phyloP scores from a whole-genome alignment of 2,113 vertebrate genomes.

The Neolamprologus kungweensis region DNA sequence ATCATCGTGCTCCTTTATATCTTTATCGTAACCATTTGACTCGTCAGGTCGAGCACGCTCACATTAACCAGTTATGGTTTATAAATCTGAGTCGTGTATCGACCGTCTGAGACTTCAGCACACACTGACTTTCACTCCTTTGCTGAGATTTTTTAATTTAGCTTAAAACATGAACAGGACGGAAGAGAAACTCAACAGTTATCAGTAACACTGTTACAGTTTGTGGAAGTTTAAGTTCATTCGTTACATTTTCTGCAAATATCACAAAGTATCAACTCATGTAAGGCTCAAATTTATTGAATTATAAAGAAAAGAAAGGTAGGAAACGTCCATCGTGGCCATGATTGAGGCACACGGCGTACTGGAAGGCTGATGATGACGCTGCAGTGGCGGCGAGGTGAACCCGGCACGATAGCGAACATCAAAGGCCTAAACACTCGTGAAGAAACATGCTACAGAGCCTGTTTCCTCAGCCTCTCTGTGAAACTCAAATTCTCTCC shows the following conservation, averaged over 20 bases:
- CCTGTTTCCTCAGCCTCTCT: neutral
- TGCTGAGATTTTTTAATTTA: neutral
- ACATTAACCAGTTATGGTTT: neutral
- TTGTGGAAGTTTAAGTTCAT: neutral
- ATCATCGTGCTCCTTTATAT: neutral
- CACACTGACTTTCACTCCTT: neutral
- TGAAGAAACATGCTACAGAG: neutral
- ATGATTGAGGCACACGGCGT: rapidly evolving
- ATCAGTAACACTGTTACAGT: neutral
- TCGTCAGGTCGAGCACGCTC: neutral
- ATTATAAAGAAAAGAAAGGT: neutral
- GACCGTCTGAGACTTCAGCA: neutral
- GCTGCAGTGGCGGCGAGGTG: neutral
- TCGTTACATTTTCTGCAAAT: neutral
- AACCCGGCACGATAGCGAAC: neutral
- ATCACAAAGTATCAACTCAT: neutral
- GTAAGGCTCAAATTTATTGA: neutral
- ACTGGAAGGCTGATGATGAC: neutral
- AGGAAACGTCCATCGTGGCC: neutral
- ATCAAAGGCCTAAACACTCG: neutral
- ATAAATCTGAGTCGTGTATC: rapidly evolving
- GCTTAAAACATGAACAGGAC: neutral
- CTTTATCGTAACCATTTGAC: neutral
- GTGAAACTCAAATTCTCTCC: neutral
- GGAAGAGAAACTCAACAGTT: neutral